Percentiles rank a stretch among this genome's conserved stretches.
Conservation (phyloP, 2,888 invertebrate species). For the Ceriagrion tenellum region DNA sequence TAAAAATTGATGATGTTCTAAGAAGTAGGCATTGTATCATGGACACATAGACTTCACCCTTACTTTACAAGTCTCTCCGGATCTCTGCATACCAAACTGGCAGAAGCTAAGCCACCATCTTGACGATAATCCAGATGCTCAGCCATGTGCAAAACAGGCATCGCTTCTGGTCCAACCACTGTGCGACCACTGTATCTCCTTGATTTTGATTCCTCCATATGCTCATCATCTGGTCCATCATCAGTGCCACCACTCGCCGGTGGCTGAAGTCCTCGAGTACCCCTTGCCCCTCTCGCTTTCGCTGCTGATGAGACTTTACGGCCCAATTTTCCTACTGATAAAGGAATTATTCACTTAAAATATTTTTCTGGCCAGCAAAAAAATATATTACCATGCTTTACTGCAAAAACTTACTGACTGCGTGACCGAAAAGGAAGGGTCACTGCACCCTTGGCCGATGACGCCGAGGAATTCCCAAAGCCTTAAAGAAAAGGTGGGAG, state of each 20-base stretch:
- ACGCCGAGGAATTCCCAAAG: too few species aligned
- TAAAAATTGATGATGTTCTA: too few species aligned
- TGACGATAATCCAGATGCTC: conserved; percentile 89
- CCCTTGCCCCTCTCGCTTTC: not conserved
- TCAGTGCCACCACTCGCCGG: conserved; percentile 66
- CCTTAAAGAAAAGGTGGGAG: too few species aligned
- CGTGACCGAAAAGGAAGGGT: too few species aligned
- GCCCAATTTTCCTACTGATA: conserved; percentile 83
- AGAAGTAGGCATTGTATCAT: too few species aligned
- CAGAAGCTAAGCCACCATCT: conserved; percentile 88
- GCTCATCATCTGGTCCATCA: conserved; percentile 71
- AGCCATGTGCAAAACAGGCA: conserved; percentile 82
- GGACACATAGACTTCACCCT: not conserved
- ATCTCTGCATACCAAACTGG: conserved; percentile 86
- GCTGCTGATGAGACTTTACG: conserved; percentile 51
- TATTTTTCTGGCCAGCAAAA: not conserved
- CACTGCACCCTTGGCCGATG: too few species aligned
- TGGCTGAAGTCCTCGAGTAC: not conserved
- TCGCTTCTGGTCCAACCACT: conserved; percentile 69
- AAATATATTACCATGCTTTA: too few species aligned
- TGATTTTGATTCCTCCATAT: conserved; percentile 70
- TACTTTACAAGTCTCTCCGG: conserved; percentile 77
- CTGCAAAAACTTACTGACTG: too few species aligned
- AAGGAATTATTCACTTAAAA: conserved; percentile 79
- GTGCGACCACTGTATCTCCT: conserved; percentile 78